Conservation (phyloP, 2,797 vertebrate genomes). For the Liasis olivaceus region DNA sequence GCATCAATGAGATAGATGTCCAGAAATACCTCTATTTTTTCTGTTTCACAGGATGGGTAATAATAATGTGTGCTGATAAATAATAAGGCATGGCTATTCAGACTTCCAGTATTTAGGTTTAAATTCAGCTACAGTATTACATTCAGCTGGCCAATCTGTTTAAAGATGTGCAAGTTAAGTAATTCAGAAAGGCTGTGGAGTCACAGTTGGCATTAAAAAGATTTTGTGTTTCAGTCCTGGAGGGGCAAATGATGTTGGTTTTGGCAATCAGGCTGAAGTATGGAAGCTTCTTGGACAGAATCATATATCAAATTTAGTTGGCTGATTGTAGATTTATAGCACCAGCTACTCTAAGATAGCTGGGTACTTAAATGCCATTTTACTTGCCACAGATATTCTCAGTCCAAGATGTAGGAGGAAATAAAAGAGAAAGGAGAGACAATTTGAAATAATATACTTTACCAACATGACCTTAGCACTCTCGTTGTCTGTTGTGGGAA, state of each 20-base stretch:
- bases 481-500: not conserved
- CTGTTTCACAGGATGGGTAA: not conserved
- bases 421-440: not conserved
- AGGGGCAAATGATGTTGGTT: not conserved
- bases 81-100: constrained; percentile 1
- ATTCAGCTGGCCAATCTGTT: not conserved
- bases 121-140: not conserved
- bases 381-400: not conserved
- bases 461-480: not conserved
- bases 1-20: constrained; percentile 15
- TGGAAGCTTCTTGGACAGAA: constrained; percentile 6
- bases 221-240: not conserved
- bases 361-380: constrained; percentile 8
- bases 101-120: not conserved
- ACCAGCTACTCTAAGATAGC: not conserved
- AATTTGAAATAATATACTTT: not conserved
- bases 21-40: not conserved
- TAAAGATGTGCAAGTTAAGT: too few relatives aligned
- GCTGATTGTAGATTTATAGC: constrained; percentile 18
- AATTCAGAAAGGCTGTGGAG: not conserved
- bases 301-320: constrained; percentile 14
- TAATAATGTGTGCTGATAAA: constrained; percentile 21
- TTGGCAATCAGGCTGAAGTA: not conserved
- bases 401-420: not conserved
- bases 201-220: not conserved